Base-by-base conservation (phyloP, 2,888 invertebrate species). In the Graphium colonna region DNA sequence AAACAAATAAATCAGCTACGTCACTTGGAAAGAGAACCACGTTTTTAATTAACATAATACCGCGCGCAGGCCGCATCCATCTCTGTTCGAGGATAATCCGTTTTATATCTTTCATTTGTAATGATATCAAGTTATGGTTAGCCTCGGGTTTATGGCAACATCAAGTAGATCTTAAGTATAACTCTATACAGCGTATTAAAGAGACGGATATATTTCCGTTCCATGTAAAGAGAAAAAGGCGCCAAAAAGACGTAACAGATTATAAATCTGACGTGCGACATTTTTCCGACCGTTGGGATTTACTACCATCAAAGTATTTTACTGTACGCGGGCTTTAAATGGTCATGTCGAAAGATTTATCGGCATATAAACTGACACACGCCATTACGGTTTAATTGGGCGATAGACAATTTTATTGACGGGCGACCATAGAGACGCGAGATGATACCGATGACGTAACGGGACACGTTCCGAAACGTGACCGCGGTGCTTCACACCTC, bases 401-500 rank as follows among this genome's bases (percentile, higher is more conserved):
- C 51, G 55, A 55, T 52, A 51, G 56, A 49, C 44, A 42, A 56
- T 59, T 59, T 59, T 54, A 54, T 54, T 54, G 50, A 28, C 39
- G 26, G 39, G 15, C 38, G 39, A 45, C 44, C 40, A 40, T 52
- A 48, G 33, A 39, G 12, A 36, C 60, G 68, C 26, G 36, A 55
- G 59, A 59, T 42, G 50, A n/a, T 9, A 12, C 36, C 12, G 58
- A 61, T 63, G 60, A 58, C 58, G 57, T 61, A 63, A 65, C 65
- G 61, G 63, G 68, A 65, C 65, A 62, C 68, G 66, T 68, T 67
- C 63, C 50, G 55, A 65, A 62, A 77, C 84, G 83, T 84, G 84
- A 69, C 69, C 62, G 65, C 59, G 62, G 57, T 62, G 58, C 75
- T 76, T 80, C 79, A 84, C 82, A 78, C 78, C 70, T 73, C 67